Conservation (phyloP, 1,140 invertebrate genomes). For the Drosophila nannoptera region DNA sequence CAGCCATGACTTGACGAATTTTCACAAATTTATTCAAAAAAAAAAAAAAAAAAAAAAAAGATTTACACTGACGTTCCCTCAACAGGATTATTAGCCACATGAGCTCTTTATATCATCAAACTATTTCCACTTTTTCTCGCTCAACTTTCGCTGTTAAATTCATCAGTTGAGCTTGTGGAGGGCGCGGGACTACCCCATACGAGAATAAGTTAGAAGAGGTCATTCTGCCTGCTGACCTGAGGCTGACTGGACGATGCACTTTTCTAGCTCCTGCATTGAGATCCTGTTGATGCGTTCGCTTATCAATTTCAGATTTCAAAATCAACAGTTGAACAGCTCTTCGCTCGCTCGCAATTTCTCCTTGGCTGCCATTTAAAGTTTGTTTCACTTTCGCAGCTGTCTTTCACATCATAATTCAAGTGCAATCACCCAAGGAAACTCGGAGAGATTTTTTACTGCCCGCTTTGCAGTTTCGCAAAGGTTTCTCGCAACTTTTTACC, state of each 20-base stretch:
- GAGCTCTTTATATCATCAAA: slow-evolving; percentile 12
- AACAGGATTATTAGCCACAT: slow-evolving; percentile 3
- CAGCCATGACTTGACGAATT: slow-evolving; percentile 6
- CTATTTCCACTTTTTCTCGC: background rate
- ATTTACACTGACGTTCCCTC: background rate
- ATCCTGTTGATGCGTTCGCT: too few relatives aligned
- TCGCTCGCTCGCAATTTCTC: background rate
- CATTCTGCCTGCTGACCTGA: background rate
- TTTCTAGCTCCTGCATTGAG: too few relatives aligned
- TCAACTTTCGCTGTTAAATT: background rate
- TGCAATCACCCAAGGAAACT: background rate
- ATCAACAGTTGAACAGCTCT: background rate
- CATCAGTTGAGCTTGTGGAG: background rate
- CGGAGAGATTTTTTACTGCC: background rate
- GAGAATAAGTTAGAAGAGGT: too few relatives aligned
- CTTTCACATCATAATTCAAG: background rate
- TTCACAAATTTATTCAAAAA: slow-evolving; percentile 1
- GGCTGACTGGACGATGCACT: background rate
- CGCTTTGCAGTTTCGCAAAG: slow-evolving; percentile 1
- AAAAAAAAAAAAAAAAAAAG: background rate
- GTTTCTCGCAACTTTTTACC: background rate
- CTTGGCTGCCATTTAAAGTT: background rate
- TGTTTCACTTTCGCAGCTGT: background rate
- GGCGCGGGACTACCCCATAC: background rate
- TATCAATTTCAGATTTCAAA: too few relatives aligned